Evolutionary conservation across 2,888 invertebrate species (phyloP).

Genomic region (Germaria angustata): DNA sequence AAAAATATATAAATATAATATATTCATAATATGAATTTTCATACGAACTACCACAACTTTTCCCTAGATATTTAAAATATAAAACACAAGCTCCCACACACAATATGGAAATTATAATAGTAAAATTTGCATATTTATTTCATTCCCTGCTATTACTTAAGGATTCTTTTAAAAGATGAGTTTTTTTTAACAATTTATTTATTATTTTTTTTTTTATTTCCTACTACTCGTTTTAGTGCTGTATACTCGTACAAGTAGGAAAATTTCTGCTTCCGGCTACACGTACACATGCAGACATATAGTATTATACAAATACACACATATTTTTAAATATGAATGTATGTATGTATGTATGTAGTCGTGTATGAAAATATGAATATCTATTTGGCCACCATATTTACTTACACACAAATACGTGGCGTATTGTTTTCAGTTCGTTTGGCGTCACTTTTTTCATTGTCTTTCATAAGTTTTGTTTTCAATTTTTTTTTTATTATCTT

Average conservation of each 20-base stretch:
- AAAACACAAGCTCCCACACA: slow-evolving; percentile 14
- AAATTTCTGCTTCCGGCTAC: slow-evolving; percentile 49
- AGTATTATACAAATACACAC: neutral
- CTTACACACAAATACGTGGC: neutral
- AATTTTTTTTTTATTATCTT: slow-evolving; percentile 41
- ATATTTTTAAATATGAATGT: too few species aligned
- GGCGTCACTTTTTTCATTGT: slow-evolving; percentile 42
- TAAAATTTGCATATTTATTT: slow-evolving; percentile 8
- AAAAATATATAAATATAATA: neutral
- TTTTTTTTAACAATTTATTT: neutral
- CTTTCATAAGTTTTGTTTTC: slow-evolving; percentile 36
- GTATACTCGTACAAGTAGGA: neutral
- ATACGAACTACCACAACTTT: slow-evolving; percentile 14
- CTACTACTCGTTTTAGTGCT: neutral
- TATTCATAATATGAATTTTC: neutral
- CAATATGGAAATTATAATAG: neutral
- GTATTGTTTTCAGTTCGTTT: slow-evolving; percentile 51
- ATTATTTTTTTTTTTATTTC: neutral
- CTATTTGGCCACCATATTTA: slow-evolving; percentile 16
- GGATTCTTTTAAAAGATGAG: neutral
- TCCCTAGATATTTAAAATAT: neutral
- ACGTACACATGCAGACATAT: neutral
- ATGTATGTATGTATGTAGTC: neutral
- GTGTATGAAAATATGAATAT: neutral
- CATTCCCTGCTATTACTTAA: neutral